Conservation (phyloP, 2,888 invertebrate species). For the Micropterix aruncella region DNA sequence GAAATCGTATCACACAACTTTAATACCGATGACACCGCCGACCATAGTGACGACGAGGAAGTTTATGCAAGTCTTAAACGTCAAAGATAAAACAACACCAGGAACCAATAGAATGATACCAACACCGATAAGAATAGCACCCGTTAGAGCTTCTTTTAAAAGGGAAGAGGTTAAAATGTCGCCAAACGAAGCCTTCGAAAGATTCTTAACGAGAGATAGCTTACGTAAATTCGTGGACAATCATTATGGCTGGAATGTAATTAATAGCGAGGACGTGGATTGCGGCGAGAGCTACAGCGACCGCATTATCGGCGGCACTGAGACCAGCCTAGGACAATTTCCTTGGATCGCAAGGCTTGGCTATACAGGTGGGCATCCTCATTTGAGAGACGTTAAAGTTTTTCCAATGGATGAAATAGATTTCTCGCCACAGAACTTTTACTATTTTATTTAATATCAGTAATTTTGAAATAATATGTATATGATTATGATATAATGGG, state of each 20-base stretch:
- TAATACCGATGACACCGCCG: not conserved
- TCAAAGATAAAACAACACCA: not conserved
- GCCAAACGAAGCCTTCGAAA: not conserved
- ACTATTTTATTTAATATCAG: too few relatives aligned
- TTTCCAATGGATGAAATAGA: too few relatives aligned
- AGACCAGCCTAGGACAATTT: conserved; percentile 43
- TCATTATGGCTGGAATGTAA: conserved; percentile 21
- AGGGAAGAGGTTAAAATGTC: not conserved
- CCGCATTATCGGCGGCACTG: conserved; percentile 46
- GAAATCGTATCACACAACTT: not conserved
- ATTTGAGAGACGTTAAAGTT: too few relatives aligned
- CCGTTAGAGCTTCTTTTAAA: too few relatives aligned
- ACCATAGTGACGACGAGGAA: not conserved
- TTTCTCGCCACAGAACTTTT: too few relatives aligned
- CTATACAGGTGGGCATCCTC: conserved; percentile 26
- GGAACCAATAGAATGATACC: too few relatives aligned
- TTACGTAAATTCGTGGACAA: not conserved
- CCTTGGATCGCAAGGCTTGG: conserved; percentile 49
- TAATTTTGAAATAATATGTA: too few relatives aligned
- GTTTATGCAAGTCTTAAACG: not conserved
- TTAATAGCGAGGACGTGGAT: conserved; percentile 25
- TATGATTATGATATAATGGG: too few relatives aligned
- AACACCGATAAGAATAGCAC: too few relatives aligned
- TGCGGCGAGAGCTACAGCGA: conserved; percentile 42
- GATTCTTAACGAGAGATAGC: not conserved